Evolutionary conservation across 2,797 vertebrate genomes (phyloP).

Genomic region (Pipistrellus kuhlii): DNA sequence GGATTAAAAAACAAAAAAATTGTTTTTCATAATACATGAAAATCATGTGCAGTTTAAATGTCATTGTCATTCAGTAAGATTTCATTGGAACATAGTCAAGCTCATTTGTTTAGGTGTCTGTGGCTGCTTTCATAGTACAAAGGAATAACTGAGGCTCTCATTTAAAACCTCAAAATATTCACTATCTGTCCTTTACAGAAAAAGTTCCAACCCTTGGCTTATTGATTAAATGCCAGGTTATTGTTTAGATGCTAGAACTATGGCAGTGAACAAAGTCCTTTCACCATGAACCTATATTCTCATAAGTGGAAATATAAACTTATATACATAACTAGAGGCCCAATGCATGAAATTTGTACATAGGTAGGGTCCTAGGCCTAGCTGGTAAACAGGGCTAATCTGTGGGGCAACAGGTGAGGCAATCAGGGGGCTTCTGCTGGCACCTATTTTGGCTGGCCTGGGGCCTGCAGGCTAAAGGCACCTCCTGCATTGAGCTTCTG

Average conservation of each 20-base stretch:
- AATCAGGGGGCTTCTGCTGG: no score
- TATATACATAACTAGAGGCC: background rate
- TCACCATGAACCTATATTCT: background rate
- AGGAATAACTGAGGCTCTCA: background rate
- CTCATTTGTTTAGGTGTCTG: background rate
- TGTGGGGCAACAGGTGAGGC: no score
- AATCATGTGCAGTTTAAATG: background rate
- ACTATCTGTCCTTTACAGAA: background rate
- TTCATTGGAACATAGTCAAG: background rate
- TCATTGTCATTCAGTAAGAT: background rate
- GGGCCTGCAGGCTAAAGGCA: no score
- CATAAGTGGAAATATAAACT: background rate
- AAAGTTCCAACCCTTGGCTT: background rate
- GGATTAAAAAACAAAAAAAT: background rate
- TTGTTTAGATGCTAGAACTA: background rate
- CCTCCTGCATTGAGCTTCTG: no score
- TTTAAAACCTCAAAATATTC: background rate
- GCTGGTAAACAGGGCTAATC: no score
- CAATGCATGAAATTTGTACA: no score
- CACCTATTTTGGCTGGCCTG: no score
- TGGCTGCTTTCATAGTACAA: background rate
- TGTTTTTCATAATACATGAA: background rate
- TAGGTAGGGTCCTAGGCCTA: no score
- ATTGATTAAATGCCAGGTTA: background rate
- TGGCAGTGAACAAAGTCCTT: background rate